Conservation (phyloP, 2,797 vertebrate species). For the Semotilus atromaculatus region DNA sequence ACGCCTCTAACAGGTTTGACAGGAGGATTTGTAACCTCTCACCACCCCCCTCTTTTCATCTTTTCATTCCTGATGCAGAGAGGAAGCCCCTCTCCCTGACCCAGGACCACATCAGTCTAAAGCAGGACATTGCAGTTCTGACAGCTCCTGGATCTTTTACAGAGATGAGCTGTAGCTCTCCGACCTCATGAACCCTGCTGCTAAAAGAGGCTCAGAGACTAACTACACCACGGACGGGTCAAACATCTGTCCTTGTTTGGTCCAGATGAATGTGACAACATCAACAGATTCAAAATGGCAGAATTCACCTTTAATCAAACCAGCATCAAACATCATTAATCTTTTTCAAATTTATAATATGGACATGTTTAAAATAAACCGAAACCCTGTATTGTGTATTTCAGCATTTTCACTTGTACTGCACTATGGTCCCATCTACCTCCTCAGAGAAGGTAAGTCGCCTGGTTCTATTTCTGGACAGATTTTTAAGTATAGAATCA, state of each 20-base stretch:
- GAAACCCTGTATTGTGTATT: background rate
- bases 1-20: slow-evolving; percentile 33
- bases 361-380: background rate
- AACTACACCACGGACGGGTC: slow-evolving; percentile 58
- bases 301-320: background rate
- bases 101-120: slow-evolving; percentile 23
- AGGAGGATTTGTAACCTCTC: slow-evolving; percentile 12
- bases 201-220: slow-evolving; percentile 41
- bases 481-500: slow-evolving; percentile 73
- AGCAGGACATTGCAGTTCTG: slow-evolving; percentile 44
- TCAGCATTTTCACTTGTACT: background rate
- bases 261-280: slow-evolving; percentile 62
- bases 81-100: slow-evolving; percentile 49
- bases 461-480: slow-evolving; percentile 47
- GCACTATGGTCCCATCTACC: background rate
- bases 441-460: background rate
- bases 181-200: slow-evolving; percentile 55
- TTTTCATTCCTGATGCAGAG: background rate
- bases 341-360: background rate
- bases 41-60: slow-evolving; percentile 22
- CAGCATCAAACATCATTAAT: background rate
- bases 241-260: slow-evolving; percentile 66
- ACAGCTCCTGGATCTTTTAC: slow-evolving; percentile 68
- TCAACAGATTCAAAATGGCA: background rate
- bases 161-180: slow-evolving; percentile 60